phyloP scores from a whole-genome alignment of 2,888 invertebrate species.

The Dryadula phaetusa region DNA sequence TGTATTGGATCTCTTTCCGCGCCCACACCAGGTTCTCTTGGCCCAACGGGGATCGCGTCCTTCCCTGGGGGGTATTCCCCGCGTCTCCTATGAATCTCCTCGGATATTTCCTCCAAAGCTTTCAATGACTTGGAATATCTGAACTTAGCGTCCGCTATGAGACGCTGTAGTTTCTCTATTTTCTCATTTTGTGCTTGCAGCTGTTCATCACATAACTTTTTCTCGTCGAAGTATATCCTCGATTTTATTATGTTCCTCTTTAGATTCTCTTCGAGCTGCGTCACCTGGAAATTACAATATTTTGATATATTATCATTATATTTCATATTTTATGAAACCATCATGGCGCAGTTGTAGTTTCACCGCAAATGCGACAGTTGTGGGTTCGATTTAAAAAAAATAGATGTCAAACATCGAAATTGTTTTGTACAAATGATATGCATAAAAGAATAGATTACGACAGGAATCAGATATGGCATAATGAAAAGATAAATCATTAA shows the following conservation, averaged over 20 bases:
- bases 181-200: slow-evolving; percentile 93
- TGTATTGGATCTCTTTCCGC: slow-evolving; percentile 86
- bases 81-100: slow-evolving; percentile 92
- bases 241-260: slow-evolving; percentile 93
- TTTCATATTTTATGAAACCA: too few species aligned
- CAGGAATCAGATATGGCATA: too few species aligned
- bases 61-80: slow-evolving; percentile 81
- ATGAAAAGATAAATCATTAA: too few species aligned
- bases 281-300: slow-evolving; percentile 77
- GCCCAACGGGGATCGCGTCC: slow-evolving; percentile 77
- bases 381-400: background rate
- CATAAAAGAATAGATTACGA: too few species aligned
- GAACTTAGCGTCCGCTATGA: slow-evolving; percentile 91
- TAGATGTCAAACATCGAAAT: too few species aligned
- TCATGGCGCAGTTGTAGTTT: too few species aligned
- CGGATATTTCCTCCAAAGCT: slow-evolving; percentile 94
- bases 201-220: slow-evolving; percentile 93
- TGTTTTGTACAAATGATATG: too few species aligned
- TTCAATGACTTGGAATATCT: slow-evolving; percentile 93
- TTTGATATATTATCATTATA: background rate
- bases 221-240: slow-evolving; percentile 95
- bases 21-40: slow-evolving; percentile 90
- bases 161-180: slow-evolving; percentile 91
- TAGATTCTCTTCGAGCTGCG: slow-evolving; percentile 92
- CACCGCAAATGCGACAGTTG: background rate